These are phyloP conservation scores for Heteromurus nitidus DNA, from an alignment of 2,888 invertebrate species.

Conservation along the genomic window DNA sequence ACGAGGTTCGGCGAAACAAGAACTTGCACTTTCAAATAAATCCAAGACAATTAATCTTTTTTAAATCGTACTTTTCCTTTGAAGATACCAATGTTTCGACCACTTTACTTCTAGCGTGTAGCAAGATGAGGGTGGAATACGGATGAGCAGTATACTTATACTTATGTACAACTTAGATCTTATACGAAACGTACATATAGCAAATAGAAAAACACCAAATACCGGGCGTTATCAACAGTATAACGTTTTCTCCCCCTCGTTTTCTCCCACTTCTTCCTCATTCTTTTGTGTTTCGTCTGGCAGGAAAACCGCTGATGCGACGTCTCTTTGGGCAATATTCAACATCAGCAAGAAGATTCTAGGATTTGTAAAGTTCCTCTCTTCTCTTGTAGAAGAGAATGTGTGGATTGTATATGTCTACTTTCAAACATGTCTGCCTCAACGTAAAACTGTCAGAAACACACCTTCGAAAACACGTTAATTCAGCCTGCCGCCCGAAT, in stretches of 20 bases:
- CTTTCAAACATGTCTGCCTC: too few species aligned
- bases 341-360: background rate
- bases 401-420: background rate
- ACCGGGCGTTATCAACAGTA: background rate
- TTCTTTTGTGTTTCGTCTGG: background rate
- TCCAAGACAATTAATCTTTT: slow-evolving; percentile 61
- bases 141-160: too few species aligned
- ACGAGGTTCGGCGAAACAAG: slow-evolving; percentile 16
- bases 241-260: background rate
- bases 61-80: slow-evolving; percentile 22
- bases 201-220: background rate
- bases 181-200: background rate
- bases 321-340: background rate
- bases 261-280: background rate
- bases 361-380: background rate
- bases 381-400: background rate
- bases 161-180: background rate
- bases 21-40: slow-evolving; percentile 59
- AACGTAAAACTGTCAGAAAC: background rate
- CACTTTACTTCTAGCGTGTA: slow-evolving; percentile 7
- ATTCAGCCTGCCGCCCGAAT: background rate
- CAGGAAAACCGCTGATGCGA: background rate
- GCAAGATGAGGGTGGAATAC: slow-evolving; percentile 37
- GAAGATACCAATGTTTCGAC: slow-evolving; percentile 2
- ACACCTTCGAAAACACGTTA: background rate